These are phyloP conservation scores for Lepeophtheirus nordmannii DNA, from an alignment of 2,888 invertebrate genomes.

Conservation along the genomic window DNA sequence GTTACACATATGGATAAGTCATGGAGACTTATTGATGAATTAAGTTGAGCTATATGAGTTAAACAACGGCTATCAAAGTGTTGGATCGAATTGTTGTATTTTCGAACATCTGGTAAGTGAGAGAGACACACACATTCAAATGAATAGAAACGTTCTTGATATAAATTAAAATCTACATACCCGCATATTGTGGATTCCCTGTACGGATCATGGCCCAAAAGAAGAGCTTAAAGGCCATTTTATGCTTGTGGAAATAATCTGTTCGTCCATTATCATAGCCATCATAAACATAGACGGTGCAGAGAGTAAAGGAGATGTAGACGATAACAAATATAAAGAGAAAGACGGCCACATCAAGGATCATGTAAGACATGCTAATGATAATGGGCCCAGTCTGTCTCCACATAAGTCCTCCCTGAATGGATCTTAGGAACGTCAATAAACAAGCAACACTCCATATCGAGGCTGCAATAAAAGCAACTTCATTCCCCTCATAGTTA, in stretches of 20 bases:
- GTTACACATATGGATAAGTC: not conserved
- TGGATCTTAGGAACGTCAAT: conserved; percentile 15
- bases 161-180: not conserved
- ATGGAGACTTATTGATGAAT: not conserved
- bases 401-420: conserved; percentile 25
- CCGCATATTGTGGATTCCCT: conserved; percentile 21
- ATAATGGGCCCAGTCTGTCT: conserved; percentile 23
- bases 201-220: conserved; percentile 23
- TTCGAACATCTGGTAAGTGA: not conserved
- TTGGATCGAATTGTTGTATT: not conserved
- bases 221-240: conserved; percentile 24
- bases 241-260: conserved; percentile 17
- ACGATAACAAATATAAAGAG: conserved; percentile 24
- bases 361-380: conserved; percentile 24
- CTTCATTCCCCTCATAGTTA: conserved; percentile 18
- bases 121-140: not conserved
- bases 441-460: conserved; percentile 20
- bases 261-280: conserved; percentile 17
- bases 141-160: not conserved
- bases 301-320: conserved; percentile 22
- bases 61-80: not conserved
- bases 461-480: conserved; percentile 17
- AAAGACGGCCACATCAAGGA: conserved; percentile 21
- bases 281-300: conserved; percentile 20
- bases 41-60: not conserved